Base-by-base conservation (phyloP, 2,113 vertebrate genomes). In the Periophthalmodon schlosseri region DNA sequence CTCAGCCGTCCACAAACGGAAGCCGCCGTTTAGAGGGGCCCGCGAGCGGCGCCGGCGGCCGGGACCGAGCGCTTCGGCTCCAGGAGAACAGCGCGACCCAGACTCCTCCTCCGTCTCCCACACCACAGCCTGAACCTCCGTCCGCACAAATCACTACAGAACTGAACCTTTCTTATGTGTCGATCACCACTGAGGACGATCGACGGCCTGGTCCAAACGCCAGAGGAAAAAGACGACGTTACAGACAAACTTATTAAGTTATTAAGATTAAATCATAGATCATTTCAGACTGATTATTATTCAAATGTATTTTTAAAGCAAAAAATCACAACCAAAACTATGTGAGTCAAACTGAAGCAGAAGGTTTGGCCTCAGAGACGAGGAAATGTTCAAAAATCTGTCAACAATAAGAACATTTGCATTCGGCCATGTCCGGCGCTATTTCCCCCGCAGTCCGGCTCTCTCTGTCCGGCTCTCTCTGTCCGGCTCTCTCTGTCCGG, bases 1-100 rank as follows among this genome's bases (percentile, higher is more conserved):
- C n/a, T n/a, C 69, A 65, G 64, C 70, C 64, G 64, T 68, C 64
- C 50, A 78, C 34, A 52, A 61, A 74, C 65, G 65, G 71, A 70
- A 65, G 67, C 4, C 21, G 7, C 60, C 69, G 9, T 77, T 79
- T 71, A 65, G 39, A 21, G 39, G 18, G n/a, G 4, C 0, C n/a
- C 2, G 54, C 68, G 54, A 66, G 57, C 58, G 28, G 34, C 21
- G 64, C 36, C 33, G n/a, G n/a, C 33, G 63, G 46, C 68, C 76
- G 23, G 64, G 72, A 80, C 68, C 63, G 65, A 28, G 13, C 54
- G 57, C 65, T 34, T 16, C 34, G n/a, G n/a, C n/a, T n/a, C n/a
- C n/a, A n/a, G n/a, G n/a, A n/a, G n/a, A n/a, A n/a, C n/a, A n/a
- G n/a, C n/a, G n/a, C n/a, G n/a, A n/a, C n/a, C n/a, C n/a, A n/a